Percentiles rank a stretch among this genome's conserved stretches.
These are phyloP conservation scores for Augochlora pura DNA, from an alignment of 1,140 invertebrate species.

Conservation along the genomic window DNA sequence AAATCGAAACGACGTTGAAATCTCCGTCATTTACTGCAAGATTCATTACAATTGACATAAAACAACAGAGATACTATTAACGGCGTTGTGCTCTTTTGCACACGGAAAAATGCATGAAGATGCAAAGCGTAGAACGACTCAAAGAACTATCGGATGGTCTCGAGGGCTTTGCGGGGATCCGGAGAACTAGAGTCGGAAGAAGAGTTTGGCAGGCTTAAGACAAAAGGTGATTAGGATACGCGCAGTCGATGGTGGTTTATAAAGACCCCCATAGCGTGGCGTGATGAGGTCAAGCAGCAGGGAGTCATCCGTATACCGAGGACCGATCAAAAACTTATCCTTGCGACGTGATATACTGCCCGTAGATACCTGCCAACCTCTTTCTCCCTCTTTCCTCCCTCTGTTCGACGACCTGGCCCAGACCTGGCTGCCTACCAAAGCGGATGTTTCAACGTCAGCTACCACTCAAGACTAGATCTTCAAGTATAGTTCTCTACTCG, in stretches of 20 bases:
- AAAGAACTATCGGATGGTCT: constrained; percentile 17
- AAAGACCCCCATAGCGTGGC: constrained; percentile 78
- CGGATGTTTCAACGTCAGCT: constrained; percentile 45
- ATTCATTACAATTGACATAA: no score
- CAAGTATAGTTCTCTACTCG: background rate
- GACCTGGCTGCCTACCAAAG: constrained; percentile 52
- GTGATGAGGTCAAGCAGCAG: constrained; percentile 79
- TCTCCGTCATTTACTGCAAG: no score
- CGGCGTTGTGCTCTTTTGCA: no score
- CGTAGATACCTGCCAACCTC: constrained; percentile 62
- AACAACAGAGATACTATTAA: no score
- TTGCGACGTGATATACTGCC: constrained; percentile 75
- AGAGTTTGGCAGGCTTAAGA: constrained; percentile 71
- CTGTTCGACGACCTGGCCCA: constrained; percentile 51
- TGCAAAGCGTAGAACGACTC: background rate
- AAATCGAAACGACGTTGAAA: no score
- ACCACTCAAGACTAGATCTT: constrained; percentile 1
- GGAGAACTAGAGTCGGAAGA: constrained; percentile 40
- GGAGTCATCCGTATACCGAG: constrained; percentile 73
- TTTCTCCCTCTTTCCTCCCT: constrained; percentile 31
- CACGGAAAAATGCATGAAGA: no score
- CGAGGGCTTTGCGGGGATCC: constrained; percentile 12
- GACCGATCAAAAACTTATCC: constrained; percentile 78
- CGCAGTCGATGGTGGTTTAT: constrained; percentile 72
- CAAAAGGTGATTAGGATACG: constrained; percentile 77